Percentiles rank a stretch among this genome's conserved stretches.
Evolutionary conservation across 2,797 vertebrate species (phyloP).

Genomic region (Enteromius fasciolatus): DNA sequence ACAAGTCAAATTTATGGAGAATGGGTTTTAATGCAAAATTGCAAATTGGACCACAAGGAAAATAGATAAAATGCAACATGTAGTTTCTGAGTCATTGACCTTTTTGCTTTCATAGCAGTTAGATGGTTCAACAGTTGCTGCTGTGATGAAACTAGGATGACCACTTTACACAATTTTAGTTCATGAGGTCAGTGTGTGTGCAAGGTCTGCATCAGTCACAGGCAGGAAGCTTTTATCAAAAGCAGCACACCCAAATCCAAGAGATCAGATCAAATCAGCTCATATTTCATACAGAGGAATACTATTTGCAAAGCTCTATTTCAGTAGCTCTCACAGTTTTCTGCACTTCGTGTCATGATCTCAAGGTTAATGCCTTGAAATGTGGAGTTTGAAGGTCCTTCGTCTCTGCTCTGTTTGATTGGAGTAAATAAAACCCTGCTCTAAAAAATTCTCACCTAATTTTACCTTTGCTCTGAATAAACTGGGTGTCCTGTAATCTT

Average conservation of each 20-base stretch:
- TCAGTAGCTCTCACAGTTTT: not conserved
- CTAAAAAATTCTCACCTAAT: not conserved
- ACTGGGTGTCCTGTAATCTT: not conserved
- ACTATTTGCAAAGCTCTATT: not conserved
- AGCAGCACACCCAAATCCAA: not conserved
- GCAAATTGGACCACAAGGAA: not conserved
- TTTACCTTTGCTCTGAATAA: not conserved
- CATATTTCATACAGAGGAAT: not conserved
- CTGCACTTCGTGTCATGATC: not conserved
- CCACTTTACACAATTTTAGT: not conserved
- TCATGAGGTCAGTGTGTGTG: not conserved
- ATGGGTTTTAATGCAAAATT: not conserved
- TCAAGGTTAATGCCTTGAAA: not conserved
- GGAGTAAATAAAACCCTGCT: constrained; percentile 15
- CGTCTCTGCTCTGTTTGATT: not conserved
- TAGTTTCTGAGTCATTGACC: not conserved
- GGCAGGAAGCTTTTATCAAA: not conserved
- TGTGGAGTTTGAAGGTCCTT: not conserved
- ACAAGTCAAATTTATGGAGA: not conserved
- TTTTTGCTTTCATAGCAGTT: not conserved
- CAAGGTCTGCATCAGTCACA: not conserved
- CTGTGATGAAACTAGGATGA: not conserved
- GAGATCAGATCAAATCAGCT: not conserved
- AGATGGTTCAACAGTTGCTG: not conserved
- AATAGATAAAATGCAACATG: not conserved